Evolutionary conservation across 1,140 invertebrate species (phyloP), one percentile per base, ranked within the genome.

Genomic region (Musca domestica): DNA sequence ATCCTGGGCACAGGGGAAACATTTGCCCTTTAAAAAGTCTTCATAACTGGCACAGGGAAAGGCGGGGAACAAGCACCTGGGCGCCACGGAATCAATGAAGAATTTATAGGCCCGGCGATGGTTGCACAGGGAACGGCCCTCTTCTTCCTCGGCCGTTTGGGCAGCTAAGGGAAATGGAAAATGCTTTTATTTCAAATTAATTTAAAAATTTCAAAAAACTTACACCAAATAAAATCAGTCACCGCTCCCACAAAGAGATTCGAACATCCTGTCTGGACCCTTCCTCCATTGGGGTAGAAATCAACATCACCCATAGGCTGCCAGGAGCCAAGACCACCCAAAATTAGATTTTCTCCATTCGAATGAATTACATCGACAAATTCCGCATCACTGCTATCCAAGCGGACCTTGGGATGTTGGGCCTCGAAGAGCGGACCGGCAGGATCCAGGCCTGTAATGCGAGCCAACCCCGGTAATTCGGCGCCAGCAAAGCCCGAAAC

Each of bases 321-420:
- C 83, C 90, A 91, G 1, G 91, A 90, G 3, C 94, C 93, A 12
- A 95, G 77, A 0, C 92, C 92, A 1, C 94, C 94, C 48, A 94
- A 83, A 30, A 95, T 90, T 1, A 96, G 82, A 69, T 93, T 93
- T 75, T 95, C 93, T 0, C 94, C 95, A 79, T 98, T 96, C 14
- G 93, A 95, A 77, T 98, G 95, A 52, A 98, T 96, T 0, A 96
- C 93, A 78, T 98, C 96, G 0, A 98, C 95, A 79, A 96, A 97
- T 48, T 89, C 86, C 0, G 95, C 95, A 82, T 97, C 95, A 0
- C 85, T 87, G 54, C 90, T 87, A 76, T 96, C 94, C 51, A 96
- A 82, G 1, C 94, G 85, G 0, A 90, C 93, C 63, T 88, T 85
- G 0, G 90, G 87, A 73, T 94, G 92, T 80, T 95, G 93, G 25